Evolutionary conservation across 2,888 invertebrate genomes (phyloP), one percentile per base, ranked within the genome.

Genomic region (Pollenia angustigena): DNA sequence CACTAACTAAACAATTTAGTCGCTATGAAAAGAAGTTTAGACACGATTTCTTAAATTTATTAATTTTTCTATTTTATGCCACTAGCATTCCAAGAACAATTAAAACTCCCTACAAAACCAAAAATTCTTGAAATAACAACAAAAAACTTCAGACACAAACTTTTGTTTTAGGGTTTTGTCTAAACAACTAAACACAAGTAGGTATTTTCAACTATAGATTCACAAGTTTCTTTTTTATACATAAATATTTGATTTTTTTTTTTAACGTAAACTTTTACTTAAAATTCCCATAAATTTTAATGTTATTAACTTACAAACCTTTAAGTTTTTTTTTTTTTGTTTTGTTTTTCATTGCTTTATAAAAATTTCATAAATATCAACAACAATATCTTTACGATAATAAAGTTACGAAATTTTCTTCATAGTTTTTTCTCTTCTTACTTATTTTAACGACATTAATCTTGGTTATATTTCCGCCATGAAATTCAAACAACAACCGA

Each of bases 341-440:
- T 18, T 14, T 40, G 32, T 60, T 10, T 11, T 54, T 64, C 18
- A 6, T 72, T 46, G 40, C 32, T 60, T 42, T 64, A 71, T 8
- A 82, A 76, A 82, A 82, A 68, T 71, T 82, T 82, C 80, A 83
- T 62, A 85, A 85, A 85, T 85, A 85, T 83, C 87, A 83, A 83
- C 78, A 68, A 79, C 76, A 85, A 85, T 78, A 84, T 87, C 87
- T 74, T 62, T 69, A 75, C 82, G 88, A 88, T 88, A 88, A 88
- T 87, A 87, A 83, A 87, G 88, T 88, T 88, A 87, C 88, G 88
- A 88, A 88, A 87, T 81, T 88, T 80, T 60, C 60, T 52, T 85
- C n/a, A 54, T 69, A 58, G 54, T 44, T 62, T 14, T 44, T 52
- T 71, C 42, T 46, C 48, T 56, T 78, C 71, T 81, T 81, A 76